Conservation (phyloP, 2,113 vertebrate species). For the Myrmecobius fasciatus region DNA sequence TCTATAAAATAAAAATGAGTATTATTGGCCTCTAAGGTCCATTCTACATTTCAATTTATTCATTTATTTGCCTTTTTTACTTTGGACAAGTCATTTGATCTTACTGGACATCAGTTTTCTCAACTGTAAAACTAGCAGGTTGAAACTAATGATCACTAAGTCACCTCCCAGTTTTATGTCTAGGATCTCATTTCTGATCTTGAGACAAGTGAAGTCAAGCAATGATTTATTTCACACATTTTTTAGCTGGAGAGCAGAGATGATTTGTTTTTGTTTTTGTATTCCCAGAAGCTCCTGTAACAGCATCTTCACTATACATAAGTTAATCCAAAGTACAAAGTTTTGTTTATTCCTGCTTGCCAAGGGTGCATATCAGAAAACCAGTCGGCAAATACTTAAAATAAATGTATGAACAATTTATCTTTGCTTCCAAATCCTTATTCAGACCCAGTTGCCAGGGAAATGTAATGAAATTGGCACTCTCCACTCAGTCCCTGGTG, state of each 20-base stretch:
- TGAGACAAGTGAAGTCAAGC: background rate
- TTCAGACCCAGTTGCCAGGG: conserved; percentile 79
- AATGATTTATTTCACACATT: background rate
- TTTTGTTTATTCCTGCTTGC: rapidly evolving
- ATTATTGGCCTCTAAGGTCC: background rate
- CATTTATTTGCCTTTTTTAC: background rate
- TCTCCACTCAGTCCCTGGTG: conserved; percentile 82
- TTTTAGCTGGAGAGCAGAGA: background rate
- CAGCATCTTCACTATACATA: background rate
- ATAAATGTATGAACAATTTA: conserved; percentile 55
- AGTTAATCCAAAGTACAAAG: rapidly evolving
- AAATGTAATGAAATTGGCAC: conserved; percentile 85
- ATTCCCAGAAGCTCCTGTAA: background rate
- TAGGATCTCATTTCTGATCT: background rate
- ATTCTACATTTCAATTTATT: background rate
- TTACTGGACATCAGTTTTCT: background rate
- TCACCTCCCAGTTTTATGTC: background rate
- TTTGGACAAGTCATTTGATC: background rate
- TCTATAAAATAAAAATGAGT: background rate
- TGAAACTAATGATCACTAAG: background rate
- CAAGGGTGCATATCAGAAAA: rapidly evolving
- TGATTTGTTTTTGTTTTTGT: background rate
- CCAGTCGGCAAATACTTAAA: background rate
- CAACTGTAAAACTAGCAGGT: background rate
- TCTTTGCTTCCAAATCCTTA: conserved; percentile 80